These are phyloP conservation scores for Drosophila navojoa DNA, from an alignment of 1,140 invertebrate species.

Conservation along the genomic window DNA sequence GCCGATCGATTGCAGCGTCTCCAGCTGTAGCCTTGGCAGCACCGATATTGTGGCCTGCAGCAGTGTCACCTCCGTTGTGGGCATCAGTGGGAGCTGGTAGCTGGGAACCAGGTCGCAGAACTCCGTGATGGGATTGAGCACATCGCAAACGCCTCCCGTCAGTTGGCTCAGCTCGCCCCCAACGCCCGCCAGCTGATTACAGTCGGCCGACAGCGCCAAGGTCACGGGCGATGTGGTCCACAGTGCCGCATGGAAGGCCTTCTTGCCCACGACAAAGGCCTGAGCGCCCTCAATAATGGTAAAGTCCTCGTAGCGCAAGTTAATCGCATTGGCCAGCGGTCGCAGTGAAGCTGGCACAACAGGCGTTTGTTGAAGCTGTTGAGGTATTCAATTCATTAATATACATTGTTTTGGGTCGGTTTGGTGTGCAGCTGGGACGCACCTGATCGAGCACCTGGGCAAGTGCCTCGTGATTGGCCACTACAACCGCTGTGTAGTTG, in stretches of 20 bases:
- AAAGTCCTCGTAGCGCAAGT: conserved; percentile 89
- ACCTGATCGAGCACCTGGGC: conserved; percentile 93
- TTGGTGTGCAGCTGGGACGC: conserved; percentile 46
- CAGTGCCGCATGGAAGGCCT: conserved; percentile 89
- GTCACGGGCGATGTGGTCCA: conserved; percentile 89
- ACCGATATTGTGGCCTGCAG: conserved; percentile 91
- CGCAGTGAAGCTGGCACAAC: conserved; percentile 87
- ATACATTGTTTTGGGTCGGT: not conserved
- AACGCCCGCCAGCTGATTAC: conserved; percentile 84
- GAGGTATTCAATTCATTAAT: not conserved
- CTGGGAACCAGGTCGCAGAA: conserved; percentile 90
- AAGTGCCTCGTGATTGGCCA: conserved; percentile 94
- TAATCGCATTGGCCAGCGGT: conserved; percentile 88
- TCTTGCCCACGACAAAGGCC: conserved; percentile 87
- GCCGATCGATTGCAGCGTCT: conserved; percentile 88
- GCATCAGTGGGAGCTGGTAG: conserved; percentile 85
- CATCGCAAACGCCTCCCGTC: conserved; percentile 73
- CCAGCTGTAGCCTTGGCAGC: conserved; percentile 88
- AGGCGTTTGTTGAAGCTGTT: conserved; percentile 88
- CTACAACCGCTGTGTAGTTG: conserved; percentile 93
- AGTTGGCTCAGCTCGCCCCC: conserved; percentile 84
- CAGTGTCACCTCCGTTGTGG: conserved; percentile 84
- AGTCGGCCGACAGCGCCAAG: conserved; percentile 88
- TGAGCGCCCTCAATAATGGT: conserved; percentile 85
- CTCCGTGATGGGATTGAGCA: conserved; percentile 89